A percentile compares a stretch with the other conserved stretches of the same genome.
Evolutionary conservation across 2,888 invertebrate genomes (phyloP).

Genomic region (Epistrophe grossulariae): DNA sequence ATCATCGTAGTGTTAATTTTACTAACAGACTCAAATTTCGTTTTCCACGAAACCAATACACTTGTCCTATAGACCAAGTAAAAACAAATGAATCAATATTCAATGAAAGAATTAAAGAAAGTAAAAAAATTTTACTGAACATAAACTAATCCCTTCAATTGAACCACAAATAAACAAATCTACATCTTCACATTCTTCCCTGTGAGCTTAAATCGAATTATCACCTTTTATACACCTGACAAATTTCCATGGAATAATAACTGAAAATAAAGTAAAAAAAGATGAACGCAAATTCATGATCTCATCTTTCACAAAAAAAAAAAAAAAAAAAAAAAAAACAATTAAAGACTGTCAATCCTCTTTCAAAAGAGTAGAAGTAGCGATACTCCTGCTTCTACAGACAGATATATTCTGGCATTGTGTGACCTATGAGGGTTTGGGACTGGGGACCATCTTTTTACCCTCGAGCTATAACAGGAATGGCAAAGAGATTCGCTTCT

Average conservation of each 20-base stretch:
- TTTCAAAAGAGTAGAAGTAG: not conserved
- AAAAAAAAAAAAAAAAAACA: not conserved
- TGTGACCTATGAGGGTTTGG: not conserved
- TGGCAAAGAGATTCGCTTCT: slow-evolving; percentile 40
- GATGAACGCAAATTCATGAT: slow-evolving; percentile 65
- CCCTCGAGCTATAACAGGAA: not conserved
- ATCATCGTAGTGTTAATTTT: too few species aligned
- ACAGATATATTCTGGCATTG: slow-evolving; percentile 38
- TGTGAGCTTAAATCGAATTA: slow-evolving; percentile 65
- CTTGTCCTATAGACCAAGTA: too few species aligned
- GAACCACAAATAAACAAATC: slow-evolving; percentile 56
- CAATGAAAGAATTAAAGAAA: not conserved
- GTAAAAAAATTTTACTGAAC: not conserved
- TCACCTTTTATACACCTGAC: slow-evolving; percentile 62
- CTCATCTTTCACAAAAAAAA: slow-evolving; percentile 17
- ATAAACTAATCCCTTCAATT: slow-evolving; percentile 35
- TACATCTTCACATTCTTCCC: slow-evolving; percentile 14
- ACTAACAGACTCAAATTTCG: too few species aligned
- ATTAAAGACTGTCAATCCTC: slow-evolving; percentile 31
- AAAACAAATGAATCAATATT: not conserved
- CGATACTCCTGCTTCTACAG: slow-evolving; percentile 7
- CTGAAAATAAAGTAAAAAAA: slow-evolving; percentile 23
- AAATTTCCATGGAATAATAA: slow-evolving; percentile 51
- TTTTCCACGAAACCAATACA: too few species aligned
- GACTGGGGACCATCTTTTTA: slow-evolving; percentile 21